These are phyloP conservation scores for Leptobrachium leishanense DNA, from an alignment of 2,113 vertebrate species.

Conservation along the genomic window DNA sequence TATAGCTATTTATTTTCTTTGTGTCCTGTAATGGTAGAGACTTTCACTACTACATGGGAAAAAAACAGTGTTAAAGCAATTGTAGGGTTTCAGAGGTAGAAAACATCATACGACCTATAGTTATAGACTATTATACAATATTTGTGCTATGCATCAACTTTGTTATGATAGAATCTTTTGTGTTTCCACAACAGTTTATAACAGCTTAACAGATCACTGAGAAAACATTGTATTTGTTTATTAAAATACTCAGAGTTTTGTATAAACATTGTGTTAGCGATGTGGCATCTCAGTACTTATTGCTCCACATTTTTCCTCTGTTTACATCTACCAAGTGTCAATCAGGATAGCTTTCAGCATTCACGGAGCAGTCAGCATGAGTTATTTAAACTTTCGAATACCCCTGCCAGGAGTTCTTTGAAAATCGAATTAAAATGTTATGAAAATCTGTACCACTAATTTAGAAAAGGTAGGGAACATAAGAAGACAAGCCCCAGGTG, in stretches of 20 bases:
- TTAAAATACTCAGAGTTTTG: constrained; percentile 15
- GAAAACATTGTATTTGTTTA: not conserved
- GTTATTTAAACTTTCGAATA: constrained; percentile 46
- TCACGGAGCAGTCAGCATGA: constrained; percentile 29
- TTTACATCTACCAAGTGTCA: constrained; percentile 8
- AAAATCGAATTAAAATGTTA: constrained; percentile 51
- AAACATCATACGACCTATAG: no score
- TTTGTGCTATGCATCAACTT: no score
- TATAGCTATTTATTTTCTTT: no score
- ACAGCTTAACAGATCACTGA: not conserved
- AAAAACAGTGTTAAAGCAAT: no score
- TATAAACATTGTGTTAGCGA: not conserved
- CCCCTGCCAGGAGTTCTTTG: constrained; percentile 44
- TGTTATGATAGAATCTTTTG: no score
- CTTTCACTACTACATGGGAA: no score
- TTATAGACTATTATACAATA: no score
- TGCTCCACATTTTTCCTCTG: not conserved
- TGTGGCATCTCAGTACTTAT: not conserved
- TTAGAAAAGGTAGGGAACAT: constrained; percentile 39
- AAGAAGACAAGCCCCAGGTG: constrained; percentile 47
- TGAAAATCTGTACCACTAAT: constrained; percentile 44
- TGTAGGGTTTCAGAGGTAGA: no score
- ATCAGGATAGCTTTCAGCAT: constrained; percentile 29
- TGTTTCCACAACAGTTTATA: no score
- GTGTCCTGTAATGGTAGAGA: no score